Conservation (phyloP, 1,140 invertebrate genomes). For the Bombus breviceps region DNA sequence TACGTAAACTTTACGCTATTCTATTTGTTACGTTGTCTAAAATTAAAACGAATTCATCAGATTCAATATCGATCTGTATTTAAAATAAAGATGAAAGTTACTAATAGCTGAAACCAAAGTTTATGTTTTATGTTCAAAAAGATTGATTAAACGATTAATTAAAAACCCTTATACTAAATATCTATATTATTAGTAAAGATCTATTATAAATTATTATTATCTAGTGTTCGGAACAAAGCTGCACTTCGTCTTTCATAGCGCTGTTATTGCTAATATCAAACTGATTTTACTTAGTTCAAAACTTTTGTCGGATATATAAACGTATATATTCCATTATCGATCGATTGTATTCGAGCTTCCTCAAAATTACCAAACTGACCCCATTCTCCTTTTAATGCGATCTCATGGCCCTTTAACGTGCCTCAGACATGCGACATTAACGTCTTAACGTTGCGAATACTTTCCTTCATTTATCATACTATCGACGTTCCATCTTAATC, state of each 20-base stretch:
- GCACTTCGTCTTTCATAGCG: background rate
- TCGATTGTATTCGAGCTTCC: background rate
- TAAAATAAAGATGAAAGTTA: background rate
- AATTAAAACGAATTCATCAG: background rate
- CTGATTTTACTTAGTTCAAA: background rate
- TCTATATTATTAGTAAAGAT: too few species aligned
- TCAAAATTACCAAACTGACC: background rate
- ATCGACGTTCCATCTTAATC: slow-evolving; percentile 15
- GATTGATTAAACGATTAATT: too few species aligned
- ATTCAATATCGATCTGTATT: background rate
- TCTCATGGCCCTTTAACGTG: background rate
- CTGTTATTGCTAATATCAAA: background rate
- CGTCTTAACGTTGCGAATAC: slow-evolving; percentile 14
- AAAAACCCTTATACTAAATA: too few species aligned
- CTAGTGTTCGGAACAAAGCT: background rate
- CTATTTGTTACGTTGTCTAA: background rate
- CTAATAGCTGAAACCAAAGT: background rate
- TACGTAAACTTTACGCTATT: background rate
- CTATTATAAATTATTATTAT: background rate
- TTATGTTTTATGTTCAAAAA: too few species aligned
- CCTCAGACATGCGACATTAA: background rate
- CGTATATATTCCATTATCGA: background rate
- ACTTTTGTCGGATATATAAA: background rate
- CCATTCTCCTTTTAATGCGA: slow-evolving; percentile 1
- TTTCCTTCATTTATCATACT: background rate